phyloP scores from a whole-genome alignment of 1,140 invertebrate species.

The Drosophila nannoptera region DNA sequence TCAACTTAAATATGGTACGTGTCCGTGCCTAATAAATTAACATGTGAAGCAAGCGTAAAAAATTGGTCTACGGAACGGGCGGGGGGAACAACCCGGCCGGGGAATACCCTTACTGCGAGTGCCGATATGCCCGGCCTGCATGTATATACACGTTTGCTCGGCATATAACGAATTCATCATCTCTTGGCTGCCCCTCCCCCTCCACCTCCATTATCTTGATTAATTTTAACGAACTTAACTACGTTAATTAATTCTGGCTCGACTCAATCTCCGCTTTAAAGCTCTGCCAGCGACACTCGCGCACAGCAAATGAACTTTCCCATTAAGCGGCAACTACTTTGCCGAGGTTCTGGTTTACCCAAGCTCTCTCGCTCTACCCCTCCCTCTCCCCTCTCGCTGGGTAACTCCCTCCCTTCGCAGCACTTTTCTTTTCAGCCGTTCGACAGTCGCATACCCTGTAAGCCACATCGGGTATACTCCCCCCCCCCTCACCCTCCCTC shows the following conservation, averaged over 20 bases:
- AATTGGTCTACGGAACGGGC: conserved; percentile 33
- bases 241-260: conserved; percentile 28
- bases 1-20: conserved; percentile 47
- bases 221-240: conserved; percentile 16
- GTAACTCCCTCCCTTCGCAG: not conserved
- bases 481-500: too few relatives aligned
- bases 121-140: not conserved
- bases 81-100: not conserved
- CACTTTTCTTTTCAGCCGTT: conserved; percentile 64
- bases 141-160: too few relatives aligned
- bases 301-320: conserved; percentile 40
- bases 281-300: conserved; percentile 12
- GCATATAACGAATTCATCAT: too few relatives aligned
- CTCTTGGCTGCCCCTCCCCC: too few relatives aligned
- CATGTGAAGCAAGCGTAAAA: conserved; percentile 61
- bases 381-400: not conserved
- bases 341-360: conserved; percentile 21
- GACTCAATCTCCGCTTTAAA: conserved; percentile 25
- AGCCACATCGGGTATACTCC: not conserved
- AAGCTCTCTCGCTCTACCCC: not conserved
- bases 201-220: conserved; percentile 9
- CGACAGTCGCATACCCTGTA: conserved; percentile 9
- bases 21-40: conserved; percentile 69
- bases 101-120: not conserved
- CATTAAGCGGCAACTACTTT: conserved; percentile 24